Evolutionary conservation across 1,140 invertebrate genomes (phyloP), one percentile per base, ranked within the genome.

Genomic region (Scaptomyza montana): DNA sequence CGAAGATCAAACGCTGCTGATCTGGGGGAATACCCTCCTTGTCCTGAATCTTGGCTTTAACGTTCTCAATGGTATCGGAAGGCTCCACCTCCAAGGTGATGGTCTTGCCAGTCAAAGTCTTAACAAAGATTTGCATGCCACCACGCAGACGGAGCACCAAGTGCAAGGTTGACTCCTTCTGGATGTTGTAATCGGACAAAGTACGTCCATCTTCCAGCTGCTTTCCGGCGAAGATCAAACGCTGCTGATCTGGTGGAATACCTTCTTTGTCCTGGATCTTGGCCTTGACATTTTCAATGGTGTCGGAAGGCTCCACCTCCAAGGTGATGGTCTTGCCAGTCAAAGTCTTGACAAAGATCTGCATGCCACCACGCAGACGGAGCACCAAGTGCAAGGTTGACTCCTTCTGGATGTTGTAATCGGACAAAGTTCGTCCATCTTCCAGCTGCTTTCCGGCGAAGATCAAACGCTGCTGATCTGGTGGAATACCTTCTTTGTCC

Each of bases 121-220:
- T 95, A 0, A 96, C 95, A 82, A 95, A 96, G 76, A 96, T 96
- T 86, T 96, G 95, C 95, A 95, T 96, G 94, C 96, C 95, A 95
- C 96, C 94, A 94, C 96, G 93, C 50, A 97, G 93, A 93, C 96
- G 94, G 5, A 97, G 93, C 8, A 98, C 97, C 84, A 98, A 93
- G 92, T 98, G 97, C 56, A 98, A 94, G 3, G 97, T 98, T 1
- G 97, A 98, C 92, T 98, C 97, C 91, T 96, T 97, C 89, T 97
- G 96, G 84, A 97, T 97, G 90, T 96, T 96, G 91, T 96, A 97
- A 87, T 97, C 96, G 8, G 95, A 65, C 95, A 96, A 90, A 1
- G 95, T 96, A 3, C 95, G 93, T 0, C 95, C 95, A 93, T 96
- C 95, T 78, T 95, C 95, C 1, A 96, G 84, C 86, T 96, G 95